These are phyloP conservation scores for Tragelaphus scriptus DNA, from an alignment of 2,113 vertebrate genomes.

Conservation along the genomic window DNA sequence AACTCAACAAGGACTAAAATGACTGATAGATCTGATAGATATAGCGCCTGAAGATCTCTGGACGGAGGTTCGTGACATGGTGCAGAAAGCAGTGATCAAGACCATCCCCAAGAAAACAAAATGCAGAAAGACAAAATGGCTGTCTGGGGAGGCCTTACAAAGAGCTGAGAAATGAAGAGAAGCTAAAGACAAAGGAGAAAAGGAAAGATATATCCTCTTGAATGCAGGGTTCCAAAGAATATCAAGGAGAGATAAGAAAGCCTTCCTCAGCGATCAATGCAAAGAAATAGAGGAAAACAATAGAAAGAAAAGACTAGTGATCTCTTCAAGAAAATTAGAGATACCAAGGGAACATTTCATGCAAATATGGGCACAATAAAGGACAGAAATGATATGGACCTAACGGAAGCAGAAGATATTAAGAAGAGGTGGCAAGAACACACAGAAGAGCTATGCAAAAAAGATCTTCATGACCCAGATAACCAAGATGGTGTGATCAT, in stretches of 20 bases:
- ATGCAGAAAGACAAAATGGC: not conserved
- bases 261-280: not conserved
- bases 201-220: not conserved
- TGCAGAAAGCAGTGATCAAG: not conserved
- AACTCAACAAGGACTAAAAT: not conserved
- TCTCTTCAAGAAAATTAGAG: not conserved
- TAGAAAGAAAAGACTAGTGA: not conserved
- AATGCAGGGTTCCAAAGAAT: not conserved
- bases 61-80: not conserved
- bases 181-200: not conserved
- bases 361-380: not conserved
- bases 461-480: not conserved
- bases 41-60: not conserved
- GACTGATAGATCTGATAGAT: not conserved
- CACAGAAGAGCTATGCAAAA: not conserved
- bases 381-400: not conserved
- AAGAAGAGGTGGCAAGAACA: not conserved
- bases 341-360: not conserved
- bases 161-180: not conserved
- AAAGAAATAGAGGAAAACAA: not conserved
- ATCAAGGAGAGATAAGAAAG: not conserved
- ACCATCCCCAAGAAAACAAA: not conserved
- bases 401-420: not conserved
- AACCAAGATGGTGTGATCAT: accelerated
- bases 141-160: not conserved